These are phyloP conservation scores for Parazoanthus swiftii DNA, from an alignment of 92 coral and sea anemone genomes.

Conservation along the genomic window DNA sequence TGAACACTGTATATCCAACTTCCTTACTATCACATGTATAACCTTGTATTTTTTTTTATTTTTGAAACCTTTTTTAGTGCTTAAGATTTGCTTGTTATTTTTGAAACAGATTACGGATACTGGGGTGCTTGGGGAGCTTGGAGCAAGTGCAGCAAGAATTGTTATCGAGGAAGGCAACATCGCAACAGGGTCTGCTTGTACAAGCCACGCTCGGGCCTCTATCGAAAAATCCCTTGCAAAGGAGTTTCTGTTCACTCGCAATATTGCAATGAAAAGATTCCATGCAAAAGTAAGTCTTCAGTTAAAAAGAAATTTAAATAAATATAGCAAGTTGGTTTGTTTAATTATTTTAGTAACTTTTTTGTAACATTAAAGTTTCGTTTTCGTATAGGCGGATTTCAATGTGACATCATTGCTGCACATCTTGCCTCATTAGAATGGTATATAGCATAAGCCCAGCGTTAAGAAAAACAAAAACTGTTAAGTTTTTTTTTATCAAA, in stretches of 20 bases:
- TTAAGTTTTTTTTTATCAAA: too few species aligned
- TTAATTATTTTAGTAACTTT: too few species aligned
- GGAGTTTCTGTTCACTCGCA: not conserved
- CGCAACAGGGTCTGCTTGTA: slow-evolving; percentile 11
- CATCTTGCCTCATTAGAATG: too few species aligned
- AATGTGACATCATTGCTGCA: too few species aligned
- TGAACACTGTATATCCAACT: too few species aligned
- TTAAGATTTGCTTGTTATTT: not conserved
- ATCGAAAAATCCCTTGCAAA: not conserved
- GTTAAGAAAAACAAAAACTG: too few species aligned
- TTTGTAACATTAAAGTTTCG: too few species aligned
- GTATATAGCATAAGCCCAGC: too few species aligned
- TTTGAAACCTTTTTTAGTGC: not conserved
- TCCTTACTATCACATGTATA: not conserved
- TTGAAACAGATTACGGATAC: slow-evolving; percentile 13
- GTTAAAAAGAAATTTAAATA: too few species aligned
- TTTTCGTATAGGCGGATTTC: too few species aligned
- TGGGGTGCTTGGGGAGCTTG: slow-evolving; percentile 37
- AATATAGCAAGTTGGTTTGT: too few species aligned
- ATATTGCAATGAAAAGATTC: slow-evolving; percentile 1
- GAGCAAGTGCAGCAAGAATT: slow-evolving; percentile 25
- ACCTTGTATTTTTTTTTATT: too few species aligned
- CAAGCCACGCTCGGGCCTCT: not conserved
- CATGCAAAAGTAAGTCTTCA: slow-evolving; percentile 7
- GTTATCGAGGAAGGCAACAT: slow-evolving; percentile 3